Evolutionary conservation across 2,888 invertebrate species (phyloP).

Genomic region (Enchytraeus crypticus): DNA sequence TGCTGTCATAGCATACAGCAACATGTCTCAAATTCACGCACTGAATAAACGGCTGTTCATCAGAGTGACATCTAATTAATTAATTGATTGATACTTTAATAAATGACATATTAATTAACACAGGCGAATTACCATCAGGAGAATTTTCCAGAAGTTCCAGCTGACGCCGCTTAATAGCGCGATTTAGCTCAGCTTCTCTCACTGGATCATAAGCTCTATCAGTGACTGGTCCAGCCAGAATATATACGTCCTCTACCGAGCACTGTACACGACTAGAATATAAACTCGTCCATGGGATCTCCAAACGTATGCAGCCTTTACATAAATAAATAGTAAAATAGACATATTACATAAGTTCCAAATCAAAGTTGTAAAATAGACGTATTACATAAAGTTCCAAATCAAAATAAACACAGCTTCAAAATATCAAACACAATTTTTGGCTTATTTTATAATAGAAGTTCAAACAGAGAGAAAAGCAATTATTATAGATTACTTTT

Average conservation of each 20-base stretch:
- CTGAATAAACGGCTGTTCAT: no score
- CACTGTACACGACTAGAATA: slow-evolving; percentile 66
- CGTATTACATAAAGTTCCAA: no score
- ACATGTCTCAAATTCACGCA: no score
- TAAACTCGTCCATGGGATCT: slow-evolving; percentile 69
- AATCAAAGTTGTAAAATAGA: neutral
- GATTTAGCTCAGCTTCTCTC: slow-evolving; percentile 61
- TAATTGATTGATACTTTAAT: no score
- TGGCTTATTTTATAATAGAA: no score
- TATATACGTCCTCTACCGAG: slow-evolving; percentile 63
- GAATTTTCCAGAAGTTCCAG: slow-evolving; percentile 61
- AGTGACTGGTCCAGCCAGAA: slow-evolving; percentile 66
- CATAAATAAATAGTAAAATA: neutral
- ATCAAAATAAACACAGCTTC: neutral
- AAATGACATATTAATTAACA: no score
- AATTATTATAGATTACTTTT: no score
- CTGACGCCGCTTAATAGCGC: slow-evolving; percentile 65
- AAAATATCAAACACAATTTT: neutral
- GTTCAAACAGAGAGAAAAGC: no score
- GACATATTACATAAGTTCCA: neutral
- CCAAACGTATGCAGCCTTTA: slow-evolving; percentile 44
- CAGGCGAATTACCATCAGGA: no score
- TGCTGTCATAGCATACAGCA: no score
- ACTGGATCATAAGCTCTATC: slow-evolving; percentile 62
- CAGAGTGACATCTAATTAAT: no score